Base-by-base conservation (phyloP, 2,113 vertebrate genomes). In the Asarcornis scutulata region DNA sequence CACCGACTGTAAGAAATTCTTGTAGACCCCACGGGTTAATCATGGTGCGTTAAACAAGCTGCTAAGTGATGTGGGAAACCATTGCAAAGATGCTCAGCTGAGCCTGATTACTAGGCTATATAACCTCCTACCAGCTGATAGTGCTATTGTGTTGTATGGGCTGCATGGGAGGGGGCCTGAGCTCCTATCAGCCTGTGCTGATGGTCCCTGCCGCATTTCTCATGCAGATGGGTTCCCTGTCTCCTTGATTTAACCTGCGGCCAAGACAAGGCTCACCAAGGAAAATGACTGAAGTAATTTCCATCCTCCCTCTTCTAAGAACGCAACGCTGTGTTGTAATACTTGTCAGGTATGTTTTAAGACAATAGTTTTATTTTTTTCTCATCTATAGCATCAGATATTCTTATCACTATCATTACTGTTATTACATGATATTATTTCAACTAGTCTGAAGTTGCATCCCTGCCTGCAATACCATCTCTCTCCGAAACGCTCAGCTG, bases 361-460 rank as follows among this genome's bases (percentile, higher is more conserved):
- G 75, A 95, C 88, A 86, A 83, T 55, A 25, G 77, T n/a, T 90
- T 90, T 58, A 42, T 89, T 93, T 91, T 92, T 92, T 92, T 67
- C 93, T 81, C 78, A 58, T 36, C 44, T 27, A n/a, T 44, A 79
- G 56, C 36, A 20, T 14, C 34, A 85, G 81, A 68, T 90, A 34
- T 17, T 29, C 94, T 86, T 83, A 15, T 34, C 29, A 21, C 38
- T 63, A 77, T 77, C 40, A 2, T 86, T 93, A 72, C 66, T 94
- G 60, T 48, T 81, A 82, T 79, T 72, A 86, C 0, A 1, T 89
- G 20, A 83, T 87, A 92, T 64, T 40, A 91, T 53, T 89, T 79
- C 48, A 93, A 91, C 66, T 26, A 68, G 77, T 76, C 92, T 89
- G 94, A 93, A 95, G 82, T 52, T 91, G 77, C 91, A 87, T 92